Base-by-base conservation (phyloP, 2,888 invertebrate species). In the Bibio marci region DNA sequence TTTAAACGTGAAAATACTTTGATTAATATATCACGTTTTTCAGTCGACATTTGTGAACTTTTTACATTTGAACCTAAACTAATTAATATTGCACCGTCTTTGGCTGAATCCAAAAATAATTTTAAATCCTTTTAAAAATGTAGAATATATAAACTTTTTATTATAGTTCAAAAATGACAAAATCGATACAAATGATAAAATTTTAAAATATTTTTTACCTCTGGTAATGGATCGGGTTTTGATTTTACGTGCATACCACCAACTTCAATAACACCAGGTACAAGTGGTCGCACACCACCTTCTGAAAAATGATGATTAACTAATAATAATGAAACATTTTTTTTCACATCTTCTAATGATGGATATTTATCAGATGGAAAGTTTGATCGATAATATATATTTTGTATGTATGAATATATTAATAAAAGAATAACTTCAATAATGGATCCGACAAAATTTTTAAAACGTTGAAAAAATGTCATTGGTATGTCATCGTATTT, bases 191-290 rank as follows among this genome's bases (percentile, higher is more conserved):
- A 35, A 19, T n/a, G n/a, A n/a, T n/a, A n/a, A n/a, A n/a, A n/a
- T n/a, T n/a, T n/a, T n/a, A n/a, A n/a, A n/a, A n/a, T n/a, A 26
- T 26, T 4, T 8, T 36, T 43, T 47, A 54, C 52, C 22, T 49
- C 37, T 13, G 62, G 62, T 13, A 61, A 40, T 1, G 54, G 47
- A 42, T 54, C 49, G 1, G 57, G 49, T 15, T 48, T 52, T 0
- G 48, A 46, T 39, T 57, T 56, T 10, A 56, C 48, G 45, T 62
- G 60, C 14, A 61, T 56, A 19, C 62, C 61, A 7, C 61, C 59
- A 19, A 58, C 50, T 43, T 62, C 57, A 11, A 62, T 41, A 0
- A 58, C 0, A 1, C 49, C 54, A 0, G 60, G 62, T 1, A 60
- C 55, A 45, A 52, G 47, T 3, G 61, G 57, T 19, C 53, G 47